Conservation (phyloP, 2,113 vertebrate species). For the Myxocyprinus asiaticus region DNA sequence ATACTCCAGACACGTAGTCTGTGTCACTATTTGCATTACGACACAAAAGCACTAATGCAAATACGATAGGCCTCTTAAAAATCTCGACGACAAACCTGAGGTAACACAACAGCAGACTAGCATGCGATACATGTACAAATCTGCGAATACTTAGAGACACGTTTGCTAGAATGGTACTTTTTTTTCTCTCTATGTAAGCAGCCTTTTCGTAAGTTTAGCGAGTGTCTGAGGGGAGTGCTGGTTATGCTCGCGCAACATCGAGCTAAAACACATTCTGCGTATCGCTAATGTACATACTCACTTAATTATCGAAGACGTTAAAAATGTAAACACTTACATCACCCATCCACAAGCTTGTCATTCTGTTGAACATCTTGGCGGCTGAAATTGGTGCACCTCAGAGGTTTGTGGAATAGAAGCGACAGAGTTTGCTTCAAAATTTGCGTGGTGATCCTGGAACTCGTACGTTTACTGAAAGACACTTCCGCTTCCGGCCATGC, state of each 20-base stretch:
- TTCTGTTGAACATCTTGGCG: slow-evolving; percentile 76
- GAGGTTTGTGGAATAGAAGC: background rate
- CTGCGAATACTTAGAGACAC: no score
- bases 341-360: slow-evolving; percentile 81
- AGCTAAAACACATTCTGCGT: slow-evolving; percentile 4
- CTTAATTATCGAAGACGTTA: background rate
- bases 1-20: no score
- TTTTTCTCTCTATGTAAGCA: background rate
- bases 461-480: background rate
- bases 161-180: background rate
- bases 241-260: slow-evolving; percentile 1
- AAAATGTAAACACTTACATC: slow-evolving; percentile 66
- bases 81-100: no score
- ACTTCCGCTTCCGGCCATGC: slow-evolving; percentile 30
- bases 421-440: background rate
- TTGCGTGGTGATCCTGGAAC: background rate
- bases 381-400: background rate
- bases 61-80: no score
- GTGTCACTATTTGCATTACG: no score
- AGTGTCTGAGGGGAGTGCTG: background rate
- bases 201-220: background rate
- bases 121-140: background rate
- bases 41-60: no score
- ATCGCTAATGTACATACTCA: background rate
- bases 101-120: no score